phyloP scores from a whole-genome alignment of 2,797 vertebrate genomes.

The Ispidina picta region DNA sequence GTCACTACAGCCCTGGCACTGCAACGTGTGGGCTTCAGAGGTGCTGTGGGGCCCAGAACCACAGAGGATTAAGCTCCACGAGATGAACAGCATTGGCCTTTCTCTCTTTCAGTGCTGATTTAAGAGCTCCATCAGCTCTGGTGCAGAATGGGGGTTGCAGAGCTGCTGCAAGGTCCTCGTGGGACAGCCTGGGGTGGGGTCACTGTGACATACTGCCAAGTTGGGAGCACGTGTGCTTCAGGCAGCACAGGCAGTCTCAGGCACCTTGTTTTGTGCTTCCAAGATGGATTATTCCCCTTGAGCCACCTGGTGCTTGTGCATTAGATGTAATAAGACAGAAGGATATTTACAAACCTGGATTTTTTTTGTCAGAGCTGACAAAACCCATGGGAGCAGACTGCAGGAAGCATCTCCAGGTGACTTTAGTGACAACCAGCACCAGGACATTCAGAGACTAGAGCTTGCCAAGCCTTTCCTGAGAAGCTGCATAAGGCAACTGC shows the following conservation, averaged over 20 bases:
- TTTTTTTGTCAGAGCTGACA: background rate
- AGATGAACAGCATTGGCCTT: background rate
- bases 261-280: background rate
- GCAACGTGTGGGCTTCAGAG: background rate
- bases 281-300: background rate
- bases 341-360: background rate
- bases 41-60: background rate
- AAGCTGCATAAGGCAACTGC: background rate
- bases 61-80: background rate
- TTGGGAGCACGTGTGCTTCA: background rate
- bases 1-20: background rate
- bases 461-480: background rate
- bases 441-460: background rate
- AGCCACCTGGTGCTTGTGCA: background rate
- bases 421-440: background rate
- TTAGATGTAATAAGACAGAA: background rate
- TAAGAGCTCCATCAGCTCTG: background rate
- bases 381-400: background rate
- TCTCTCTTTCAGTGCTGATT: background rate
- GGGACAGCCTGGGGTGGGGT: background rate
- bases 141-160: background rate
- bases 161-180: fast-evolving
- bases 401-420: background rate
- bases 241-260: background rate
- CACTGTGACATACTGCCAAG: background rate